Evolutionary conservation across 2,113 vertebrate species (phyloP).

Genomic region (Glareola pratincola): DNA sequence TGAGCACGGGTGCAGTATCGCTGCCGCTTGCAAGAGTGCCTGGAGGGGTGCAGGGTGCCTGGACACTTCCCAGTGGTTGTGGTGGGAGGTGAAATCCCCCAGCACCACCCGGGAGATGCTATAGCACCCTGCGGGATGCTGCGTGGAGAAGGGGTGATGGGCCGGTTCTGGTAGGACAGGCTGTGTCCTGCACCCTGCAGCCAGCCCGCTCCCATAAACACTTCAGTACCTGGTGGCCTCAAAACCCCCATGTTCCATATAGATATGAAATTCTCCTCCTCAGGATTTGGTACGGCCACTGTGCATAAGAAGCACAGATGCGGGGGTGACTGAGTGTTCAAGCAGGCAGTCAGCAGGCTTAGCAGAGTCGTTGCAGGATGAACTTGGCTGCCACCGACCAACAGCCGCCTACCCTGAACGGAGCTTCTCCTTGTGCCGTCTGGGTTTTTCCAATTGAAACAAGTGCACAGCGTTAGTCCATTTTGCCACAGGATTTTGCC

Average conservation of each 20-base stretch:
- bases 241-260: neutral
- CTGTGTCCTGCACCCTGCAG: neutral
- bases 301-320: neutral
- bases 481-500: neutral
- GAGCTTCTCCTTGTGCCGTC: neutral
- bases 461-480: accelerated
- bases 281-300: accelerated
- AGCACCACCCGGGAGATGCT: neutral
- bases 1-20: accelerated
- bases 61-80: accelerated
- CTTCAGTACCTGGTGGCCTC: neutral
- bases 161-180: accelerated
- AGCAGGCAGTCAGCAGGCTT: neutral
- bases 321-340: neutral
- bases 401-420: accelerated
- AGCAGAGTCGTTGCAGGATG: neutral
- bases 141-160: neutral
- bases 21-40: neutral
- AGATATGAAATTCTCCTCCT: neutral
- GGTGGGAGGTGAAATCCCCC: neutral
- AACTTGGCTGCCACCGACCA: neutral
- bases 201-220: neutral
- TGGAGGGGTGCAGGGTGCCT: neutral
- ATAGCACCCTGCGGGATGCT: too few relatives aligned
- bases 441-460: neutral